These are phyloP conservation scores for Eristalis intricaria DNA, from an alignment of 2,888 invertebrate genomes.

Conservation along the genomic window DNA sequence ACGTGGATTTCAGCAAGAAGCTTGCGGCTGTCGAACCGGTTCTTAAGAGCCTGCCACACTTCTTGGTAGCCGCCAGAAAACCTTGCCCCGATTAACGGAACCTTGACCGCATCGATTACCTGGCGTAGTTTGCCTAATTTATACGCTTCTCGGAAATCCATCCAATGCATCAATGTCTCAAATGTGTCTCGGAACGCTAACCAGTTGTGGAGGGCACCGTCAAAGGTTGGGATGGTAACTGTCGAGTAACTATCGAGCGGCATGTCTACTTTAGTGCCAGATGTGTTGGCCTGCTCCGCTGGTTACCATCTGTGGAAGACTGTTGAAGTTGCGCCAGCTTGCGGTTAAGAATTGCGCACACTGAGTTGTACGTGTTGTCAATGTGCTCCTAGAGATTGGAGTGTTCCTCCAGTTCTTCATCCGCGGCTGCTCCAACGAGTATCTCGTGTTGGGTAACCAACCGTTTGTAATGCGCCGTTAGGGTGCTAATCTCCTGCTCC, in stretches of 20 bases:
- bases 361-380: background rate
- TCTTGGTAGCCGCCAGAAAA: slow-evolving; percentile 40
- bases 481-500: background rate
- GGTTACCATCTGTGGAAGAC: background rate
- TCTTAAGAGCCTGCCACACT: slow-evolving; percentile 36
- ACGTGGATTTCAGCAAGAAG: slow-evolving; percentile 44
- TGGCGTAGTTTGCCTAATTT: slow-evolving; percentile 38
- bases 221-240: slow-evolving; percentile 29
- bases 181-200: slow-evolving; percentile 38
- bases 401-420: background rate
- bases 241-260: slow-evolving; percentile 1
- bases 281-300: background rate
- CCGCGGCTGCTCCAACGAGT: background rate
- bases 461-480: slow-evolving; percentile 10
- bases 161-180: background rate
- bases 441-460: background rate
- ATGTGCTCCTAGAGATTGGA: background rate
- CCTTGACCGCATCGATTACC: slow-evolving; percentile 29
- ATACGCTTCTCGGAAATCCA: slow-evolving; percentile 28
- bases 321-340: background rate
- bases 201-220: slow-evolving; percentile 41
- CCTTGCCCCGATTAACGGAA: slow-evolving; percentile 30
- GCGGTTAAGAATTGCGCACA: background rate
- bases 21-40: slow-evolving; percentile 32
- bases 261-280: background rate